Evolutionary conservation across 2,888 invertebrate species (phyloP).

Genomic region (Drosophila formosana): DNA sequence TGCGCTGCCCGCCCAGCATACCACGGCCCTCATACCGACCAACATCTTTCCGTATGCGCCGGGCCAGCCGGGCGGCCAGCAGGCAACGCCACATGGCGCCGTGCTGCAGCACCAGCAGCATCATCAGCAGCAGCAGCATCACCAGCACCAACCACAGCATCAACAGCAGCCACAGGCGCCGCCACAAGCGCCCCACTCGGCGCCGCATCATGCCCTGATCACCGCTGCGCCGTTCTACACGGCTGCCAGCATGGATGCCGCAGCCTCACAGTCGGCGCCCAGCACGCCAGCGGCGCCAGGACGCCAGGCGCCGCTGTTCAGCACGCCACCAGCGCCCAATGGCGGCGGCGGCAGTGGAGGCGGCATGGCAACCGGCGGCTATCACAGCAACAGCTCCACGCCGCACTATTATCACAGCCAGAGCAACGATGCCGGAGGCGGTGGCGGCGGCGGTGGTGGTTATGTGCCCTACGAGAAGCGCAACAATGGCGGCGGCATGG

Average conservation of each 20-base stretch:
- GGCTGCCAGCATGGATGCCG: constrained; percentile 63
- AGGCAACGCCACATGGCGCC: constrained; percentile 58
- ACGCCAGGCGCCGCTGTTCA: constrained; percentile 83
- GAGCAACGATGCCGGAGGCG: constrained; percentile 61
- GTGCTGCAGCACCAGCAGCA: constrained; percentile 63
- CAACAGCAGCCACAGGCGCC: neutral
- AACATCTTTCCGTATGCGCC: constrained; percentile 84
- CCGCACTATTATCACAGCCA: constrained; percentile 80
- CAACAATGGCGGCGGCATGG: constrained; percentile 39
- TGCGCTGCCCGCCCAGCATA: constrained; percentile 83
- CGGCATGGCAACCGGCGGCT: constrained; percentile 44
- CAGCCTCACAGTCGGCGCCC: constrained; percentile 83
- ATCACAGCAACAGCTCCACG: constrained; percentile 79
- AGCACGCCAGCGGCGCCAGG: constrained; percentile 83
- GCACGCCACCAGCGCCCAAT: constrained; percentile 84
- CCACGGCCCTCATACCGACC: constrained; percentile 82
- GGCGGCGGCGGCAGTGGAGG: constrained; percentile 42
- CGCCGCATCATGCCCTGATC: constrained; percentile 83
- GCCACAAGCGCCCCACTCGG: constrained; percentile 35
- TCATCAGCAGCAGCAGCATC: constrained; percentile 50
- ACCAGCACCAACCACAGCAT: constrained; percentile 45
- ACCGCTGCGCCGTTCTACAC: constrained; percentile 81
- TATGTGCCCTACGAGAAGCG: constrained; percentile 78
- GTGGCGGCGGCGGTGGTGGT: constrained; percentile 58
- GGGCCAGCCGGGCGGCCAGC: constrained; percentile 65